Evolutionary conservation across 2,888 invertebrate genomes (phyloP), one percentile per base, ranked within the genome.

Genomic region (Gnatocerus cornutus): DNA sequence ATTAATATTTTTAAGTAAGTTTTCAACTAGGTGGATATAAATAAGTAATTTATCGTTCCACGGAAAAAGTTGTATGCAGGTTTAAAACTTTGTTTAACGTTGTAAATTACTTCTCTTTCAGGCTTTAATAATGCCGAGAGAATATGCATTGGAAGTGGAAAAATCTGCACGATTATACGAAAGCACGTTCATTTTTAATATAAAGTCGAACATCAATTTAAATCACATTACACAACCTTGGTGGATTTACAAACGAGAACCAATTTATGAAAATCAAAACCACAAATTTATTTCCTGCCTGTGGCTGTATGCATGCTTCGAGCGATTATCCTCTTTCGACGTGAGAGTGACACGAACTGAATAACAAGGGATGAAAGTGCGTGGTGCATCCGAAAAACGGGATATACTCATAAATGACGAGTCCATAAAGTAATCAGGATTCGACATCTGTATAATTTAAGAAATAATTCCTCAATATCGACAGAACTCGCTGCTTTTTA

Each of bases 401-500:
- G 27, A 21, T 21, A 10, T 56, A n/a, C 30, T 39, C 61, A 48
- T 41, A 74, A 77, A 75, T 72, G 70, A 74, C 74, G 73, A 72
- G 66, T 74, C 74, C 69, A 72, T 73, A 73, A 74, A 75, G 75
- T 76, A 76, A 77, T 76, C 76, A 76, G 69, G 75, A 74, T 69
- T 68, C 76, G 75, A 77, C 77, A 77, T 76, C 76, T 78, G 77
- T 78, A 78, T 78, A 78, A 80, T 77, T 78, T 76, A 74, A 78
- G 73, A 78, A 73, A 76, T 77, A 76, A 77, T 77, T 78, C 73
- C 71, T 72, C 71, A 72, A 77, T 77, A 79, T 78, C 75, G 75
- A 76, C 73, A 71, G 71, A 68, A 69, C 64, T 71, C 64, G 62
- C 48, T 59, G 65, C 75, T 72, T 77, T 78, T 77, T 77, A 61